Base-by-base conservation (phyloP, 1,140 invertebrate species). In the Dermatophagoides farinae region DNA sequence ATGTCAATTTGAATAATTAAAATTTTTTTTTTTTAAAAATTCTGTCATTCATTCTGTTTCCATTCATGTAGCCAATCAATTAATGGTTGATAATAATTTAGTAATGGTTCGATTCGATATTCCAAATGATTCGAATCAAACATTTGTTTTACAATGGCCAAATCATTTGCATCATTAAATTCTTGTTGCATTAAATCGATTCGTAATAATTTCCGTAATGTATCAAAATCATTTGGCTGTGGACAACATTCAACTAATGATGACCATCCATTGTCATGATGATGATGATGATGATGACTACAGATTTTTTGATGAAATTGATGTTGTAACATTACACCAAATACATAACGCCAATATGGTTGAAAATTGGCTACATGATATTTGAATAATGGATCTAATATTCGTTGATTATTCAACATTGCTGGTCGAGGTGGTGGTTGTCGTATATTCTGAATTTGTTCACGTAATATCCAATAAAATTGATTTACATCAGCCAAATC, bases 221-320 rank as follows among this genome's bases (percentile, higher is more conserved):
- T 1, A 22, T 55, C 53, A 11, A 55, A 20, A n/a, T 11, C 53
- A 1, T 43, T 25, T 23, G 10, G 10, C 10, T 55, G 14, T 55
- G 53, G 53, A 55, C 53, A 55, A 44, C 53, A 55, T n/a, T 55
- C 25, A 11, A 23, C 53, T 6, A 55, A 25, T 18, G 22, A 12
- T n/a, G n/a, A n/a, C n/a, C n/a, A n/a, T n/a, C n/a, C n/a, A n/a
- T n/a, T n/a, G n/a, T n/a, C n/a, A n/a, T n/a, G n/a, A n/a, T n/a
- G n/a, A n/a, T n/a, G n/a, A n/a, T n/a, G n/a, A 20, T 18, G 22
- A 47, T 47, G 18, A 12, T 40, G 39, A 12, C 4, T 4, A 23
- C 53, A 55, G n/a, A 55, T 14, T n/a, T 39, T 55, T 25, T 16
- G 14, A 18, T 55, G 53, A 55, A 55, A 25, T 44, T 55, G 53